Percentiles rank a stretch among this genome's conserved stretches.
phyloP scores from a whole-genome alignment of 2,888 invertebrate species.

The Epinotia bilunana region DNA sequence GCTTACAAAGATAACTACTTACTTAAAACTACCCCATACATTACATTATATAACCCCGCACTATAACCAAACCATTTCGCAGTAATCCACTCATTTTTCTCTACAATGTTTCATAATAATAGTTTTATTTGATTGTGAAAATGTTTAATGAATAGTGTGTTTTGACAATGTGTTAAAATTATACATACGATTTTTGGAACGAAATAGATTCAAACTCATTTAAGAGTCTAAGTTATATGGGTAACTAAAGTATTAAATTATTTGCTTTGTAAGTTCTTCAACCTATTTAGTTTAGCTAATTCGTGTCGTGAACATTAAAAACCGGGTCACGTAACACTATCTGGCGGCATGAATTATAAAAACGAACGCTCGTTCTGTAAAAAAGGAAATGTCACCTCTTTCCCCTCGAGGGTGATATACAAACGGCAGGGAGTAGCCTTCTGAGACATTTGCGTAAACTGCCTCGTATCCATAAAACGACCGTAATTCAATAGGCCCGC shows the following conservation, averaged over 20 bases:
- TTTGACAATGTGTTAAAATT: too few species aligned
- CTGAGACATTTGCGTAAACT: slow-evolving; percentile 57
- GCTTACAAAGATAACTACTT: too few species aligned
- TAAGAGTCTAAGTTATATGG: too few species aligned
- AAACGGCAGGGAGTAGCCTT: slow-evolving; percentile 48
- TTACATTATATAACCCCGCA: too few species aligned
- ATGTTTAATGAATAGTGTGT: too few species aligned
- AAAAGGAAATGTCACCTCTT: slow-evolving; percentile 69
- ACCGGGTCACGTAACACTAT: slow-evolving; percentile 49
- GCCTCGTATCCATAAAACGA: slow-evolving; percentile 58
- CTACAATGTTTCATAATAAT: too few species aligned
- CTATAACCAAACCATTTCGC: too few species aligned
- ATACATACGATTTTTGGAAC: too few species aligned
- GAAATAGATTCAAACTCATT: too few species aligned
- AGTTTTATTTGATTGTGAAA: too few species aligned
- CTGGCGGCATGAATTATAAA: slow-evolving; percentile 70
- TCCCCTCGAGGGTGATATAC: slow-evolving; percentile 54
- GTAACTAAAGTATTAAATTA: background rate
- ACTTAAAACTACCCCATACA: too few species aligned
- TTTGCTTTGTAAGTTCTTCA: background rate
- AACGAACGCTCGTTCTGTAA: slow-evolving; percentile 64
- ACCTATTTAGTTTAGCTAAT: background rate
- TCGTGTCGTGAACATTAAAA: background rate
- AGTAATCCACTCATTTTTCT: too few species aligned
- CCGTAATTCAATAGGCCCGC: slow-evolving; percentile 52